Base-by-base conservation (phyloP, 2,797 vertebrate genomes). In the Rhinophrynus dorsalis region DNA sequence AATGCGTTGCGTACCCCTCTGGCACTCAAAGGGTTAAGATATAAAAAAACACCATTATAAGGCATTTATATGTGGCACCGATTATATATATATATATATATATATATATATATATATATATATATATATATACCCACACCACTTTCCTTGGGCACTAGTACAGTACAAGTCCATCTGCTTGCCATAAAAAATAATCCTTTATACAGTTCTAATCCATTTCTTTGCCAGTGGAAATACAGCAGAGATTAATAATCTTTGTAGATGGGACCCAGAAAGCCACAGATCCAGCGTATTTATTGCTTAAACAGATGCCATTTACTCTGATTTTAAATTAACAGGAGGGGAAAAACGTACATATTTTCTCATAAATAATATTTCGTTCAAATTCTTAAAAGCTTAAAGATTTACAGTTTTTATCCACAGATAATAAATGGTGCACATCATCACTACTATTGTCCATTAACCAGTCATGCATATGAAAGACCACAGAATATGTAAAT, bases 191-290 rank as follows among this genome's bases (percentile, higher is more conserved):
- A 74, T 77, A 82, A 80, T 83, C 85, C 79, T 62, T 52, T 76
- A 80, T 78, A 75, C 66, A 63, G 67, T 78, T 66, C 74, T 83
- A 83, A 86, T 85, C 79, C 83, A 74, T 79, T 80, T 79, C 80
- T 87, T 80, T 79, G 74, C 37, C 77, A 62, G 40, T 75, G 72
- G 79, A 83, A 86, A 76, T 76, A 75, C 67, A 80, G 71, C 52
- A 75, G 51, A 77, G 78, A 81, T 81, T 83, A 79, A 78, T 80
- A 76, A 77, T 79, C 76, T 75, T 81, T 76, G 79, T 73, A 82
- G 64, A 78, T 65, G 67, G 68, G 78, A 56, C 60, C 68, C 70
- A 65, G 71, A 77, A 76, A 48, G 76, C 50, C 12, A 76, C 50
- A 67, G 75, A 81, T 81, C 80, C 67, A 15, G 51, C 2, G 6